Evolutionary conservation across 2,113 vertebrate species (phyloP).

Genomic region (Greenwoodochromis staneri): DNA sequence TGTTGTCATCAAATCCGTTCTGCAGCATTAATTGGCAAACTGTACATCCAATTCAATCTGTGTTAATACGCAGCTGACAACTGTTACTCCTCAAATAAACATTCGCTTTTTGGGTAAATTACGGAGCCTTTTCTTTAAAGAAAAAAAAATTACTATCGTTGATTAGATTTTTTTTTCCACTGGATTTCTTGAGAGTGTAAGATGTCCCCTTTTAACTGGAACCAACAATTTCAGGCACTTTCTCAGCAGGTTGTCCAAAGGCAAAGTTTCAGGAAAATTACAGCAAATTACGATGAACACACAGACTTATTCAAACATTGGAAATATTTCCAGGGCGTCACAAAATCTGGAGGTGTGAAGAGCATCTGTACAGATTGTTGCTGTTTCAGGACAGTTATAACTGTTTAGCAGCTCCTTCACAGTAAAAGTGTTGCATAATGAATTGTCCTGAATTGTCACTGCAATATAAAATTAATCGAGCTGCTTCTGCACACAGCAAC

Average conservation of each 20-base stretch:
- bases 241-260: background rate
- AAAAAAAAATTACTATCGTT: background rate
- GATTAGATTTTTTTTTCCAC: background rate
- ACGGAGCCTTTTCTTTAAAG: background rate
- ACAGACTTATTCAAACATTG: background rate
- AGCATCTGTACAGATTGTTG: background rate
- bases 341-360: background rate
- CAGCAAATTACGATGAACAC: background rate
- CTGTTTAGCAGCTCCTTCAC: slow-evolving; percentile 3
- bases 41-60: background rate
- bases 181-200: background rate
- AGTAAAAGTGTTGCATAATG: slow-evolving; percentile 14
- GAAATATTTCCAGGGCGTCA: background rate
- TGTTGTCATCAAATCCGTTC: background rate
- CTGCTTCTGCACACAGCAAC: background rate
- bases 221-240: slow-evolving; percentile 4
- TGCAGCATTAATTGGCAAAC: background rate
- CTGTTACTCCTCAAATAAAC: background rate
- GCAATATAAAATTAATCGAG: background rate
- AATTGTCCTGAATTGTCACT: background rate
- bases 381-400: background rate
- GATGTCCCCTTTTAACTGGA: background rate
- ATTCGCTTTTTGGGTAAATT: background rate
- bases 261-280: background rate
- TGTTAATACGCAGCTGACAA: background rate